Percentiles rank a stretch among this genome's conserved stretches.
phyloP scores from a whole-genome alignment of 2,113 vertebrate species.

The Eulacestoma nigropectus region DNA sequence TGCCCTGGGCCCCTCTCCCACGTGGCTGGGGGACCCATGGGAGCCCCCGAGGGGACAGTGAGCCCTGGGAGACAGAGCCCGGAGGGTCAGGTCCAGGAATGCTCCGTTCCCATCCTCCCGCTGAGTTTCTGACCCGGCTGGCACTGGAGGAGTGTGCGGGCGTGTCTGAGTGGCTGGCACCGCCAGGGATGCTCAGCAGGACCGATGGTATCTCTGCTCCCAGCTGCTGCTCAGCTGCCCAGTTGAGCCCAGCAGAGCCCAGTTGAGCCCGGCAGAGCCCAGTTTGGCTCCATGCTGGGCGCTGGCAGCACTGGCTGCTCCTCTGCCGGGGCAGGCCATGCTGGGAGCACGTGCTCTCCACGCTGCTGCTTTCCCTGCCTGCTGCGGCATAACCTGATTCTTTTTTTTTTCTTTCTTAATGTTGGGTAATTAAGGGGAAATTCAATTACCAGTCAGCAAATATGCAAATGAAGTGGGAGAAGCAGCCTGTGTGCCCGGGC shows the following conservation, averaged over 20 bases:
- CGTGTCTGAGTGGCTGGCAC: not conserved
- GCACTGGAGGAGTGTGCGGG: accelerated
- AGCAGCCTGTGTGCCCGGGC: not conserved
- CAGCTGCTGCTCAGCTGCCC: not conserved
- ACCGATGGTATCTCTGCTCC: accelerated
- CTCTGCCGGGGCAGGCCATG: accelerated
- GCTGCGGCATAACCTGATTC: slow-evolving; percentile 4
- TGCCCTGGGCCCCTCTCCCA: not conserved
- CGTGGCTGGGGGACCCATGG: not conserved
- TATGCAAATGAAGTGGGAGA: not conserved
- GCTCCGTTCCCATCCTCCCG: not conserved
- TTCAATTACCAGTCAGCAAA: slow-evolving; percentile 53
- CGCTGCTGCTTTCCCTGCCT: not conserved
- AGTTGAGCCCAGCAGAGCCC: not conserved
- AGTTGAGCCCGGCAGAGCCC: not conserved
- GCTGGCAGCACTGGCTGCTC: not conserved
- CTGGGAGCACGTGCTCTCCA: not conserved
- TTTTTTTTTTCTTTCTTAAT: not conserved
- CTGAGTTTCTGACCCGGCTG: not conserved
- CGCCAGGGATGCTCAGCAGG: not conserved
- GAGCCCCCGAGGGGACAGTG: accelerated
- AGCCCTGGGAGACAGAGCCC: not conserved
- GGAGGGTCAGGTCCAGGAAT: accelerated
- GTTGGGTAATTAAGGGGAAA: slow-evolving; percentile 45
- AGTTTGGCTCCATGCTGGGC: not conserved